Conservation (phyloP, 2,888 invertebrate genomes). For the Tetrapedia diversipes region DNA sequence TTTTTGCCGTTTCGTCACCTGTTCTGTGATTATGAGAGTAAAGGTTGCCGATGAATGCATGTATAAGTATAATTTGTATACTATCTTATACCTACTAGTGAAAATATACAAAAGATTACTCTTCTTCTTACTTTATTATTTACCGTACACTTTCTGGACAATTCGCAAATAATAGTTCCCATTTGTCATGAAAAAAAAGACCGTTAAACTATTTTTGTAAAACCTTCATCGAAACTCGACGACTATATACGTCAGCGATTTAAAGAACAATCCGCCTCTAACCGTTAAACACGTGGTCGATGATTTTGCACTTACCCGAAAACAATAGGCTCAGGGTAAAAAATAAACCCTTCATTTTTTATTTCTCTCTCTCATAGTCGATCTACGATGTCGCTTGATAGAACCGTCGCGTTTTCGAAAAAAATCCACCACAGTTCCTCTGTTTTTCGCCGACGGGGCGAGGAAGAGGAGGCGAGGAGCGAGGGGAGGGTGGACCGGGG, state of each 20-base stretch:
- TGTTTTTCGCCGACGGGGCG: not conserved
- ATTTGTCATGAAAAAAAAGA: not conserved
- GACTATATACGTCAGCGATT: not conserved
- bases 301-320: slow-evolving; percentile 76
- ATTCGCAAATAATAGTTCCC: not conserved
- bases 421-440: slow-evolving; percentile 13
- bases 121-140: not conserved
- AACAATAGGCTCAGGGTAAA: slow-evolving; percentile 79
- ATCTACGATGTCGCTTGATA: slow-evolving; percentile 45
- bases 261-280: slow-evolving; percentile 31
- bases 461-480: not conserved
- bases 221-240: not conserved
- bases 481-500: not conserved
- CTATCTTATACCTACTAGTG: not conserved
- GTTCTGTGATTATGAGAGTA: not conserved
- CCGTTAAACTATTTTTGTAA: not conserved
- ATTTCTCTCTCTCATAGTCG: slow-evolving; percentile 71
- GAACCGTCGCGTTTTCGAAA: slow-evolving; percentile 30
- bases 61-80: too few relatives aligned
- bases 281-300: slow-evolving; percentile 25
- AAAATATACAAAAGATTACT: slow-evolving; percentile 2
- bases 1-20: slow-evolving; percentile 14
- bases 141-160: not conserved
- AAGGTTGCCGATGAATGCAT: too few relatives aligned
- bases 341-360: slow-evolving; percentile 80